Evolutionary conservation across 2,113 vertebrate species (phyloP), one percentile per base, ranked within the genome.

Genomic region (Psittacara wagleri): DNA sequence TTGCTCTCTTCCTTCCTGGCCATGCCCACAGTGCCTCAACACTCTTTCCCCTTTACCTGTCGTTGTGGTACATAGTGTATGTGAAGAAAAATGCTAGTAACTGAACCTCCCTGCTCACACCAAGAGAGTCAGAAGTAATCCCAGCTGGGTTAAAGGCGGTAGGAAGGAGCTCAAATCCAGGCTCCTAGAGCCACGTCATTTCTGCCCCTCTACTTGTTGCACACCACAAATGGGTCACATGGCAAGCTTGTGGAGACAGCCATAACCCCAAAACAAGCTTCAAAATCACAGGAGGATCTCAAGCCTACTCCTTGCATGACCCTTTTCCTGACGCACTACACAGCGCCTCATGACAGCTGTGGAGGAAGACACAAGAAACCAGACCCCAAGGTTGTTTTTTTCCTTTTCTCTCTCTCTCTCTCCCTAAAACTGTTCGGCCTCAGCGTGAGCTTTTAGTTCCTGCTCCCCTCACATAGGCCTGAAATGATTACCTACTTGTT

Each of bases 401-500:
- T 35, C 6, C 12, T 10, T 97, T 44, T 66, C 70, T 72, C 94
- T 76, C 91, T 97, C 90, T 97, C 48, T 72, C 94, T 73, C 91
- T 84, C 94, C 80, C 55, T 79, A 68, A 85, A 94, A 88, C 93
- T 82, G 85, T n/a, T 96, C 68, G 18, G 93, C 90, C 96, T 84
- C 97, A 97, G 96, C 95, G 19, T 96, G 98, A 98, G 97, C 97
- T 95, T 98, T 97, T 97, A 87, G 62, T 96, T 97, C 94, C 94
- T 86, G 39, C 46, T 91, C 95, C 80, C 92, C 89, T 97, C 66
- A 37, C 88, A 70, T 59, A 97, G 97, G 97, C 97, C 97, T 98
- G 97, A 97, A 98, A 98, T 96, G 97, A 97, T 98, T 98, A 98
- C 97, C 97, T 98, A 98, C 97, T 98, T 97, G 98, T 98, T 98